These are phyloP conservation scores for Empis livida DNA, from an alignment of 2,888 invertebrate species.

Conservation along the genomic window DNA sequence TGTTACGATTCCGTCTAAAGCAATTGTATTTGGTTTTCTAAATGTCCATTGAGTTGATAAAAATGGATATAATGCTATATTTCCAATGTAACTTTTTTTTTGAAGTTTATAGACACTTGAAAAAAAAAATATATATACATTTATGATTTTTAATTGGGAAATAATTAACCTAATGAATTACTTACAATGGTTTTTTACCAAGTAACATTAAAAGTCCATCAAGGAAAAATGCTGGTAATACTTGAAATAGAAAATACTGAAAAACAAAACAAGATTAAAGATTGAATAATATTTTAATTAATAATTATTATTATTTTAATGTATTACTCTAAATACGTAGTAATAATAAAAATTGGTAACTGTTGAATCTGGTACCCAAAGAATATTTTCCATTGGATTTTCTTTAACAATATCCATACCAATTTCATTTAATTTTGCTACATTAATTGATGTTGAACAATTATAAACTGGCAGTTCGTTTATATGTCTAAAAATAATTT, in stretches of 20 bases:
- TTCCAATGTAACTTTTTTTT: not conserved
- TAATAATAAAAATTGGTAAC: constrained; percentile 44
- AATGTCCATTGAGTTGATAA: constrained; percentile 50
- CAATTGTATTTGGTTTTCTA: constrained; percentile 45
- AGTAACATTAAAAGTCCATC: not conserved
- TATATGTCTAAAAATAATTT: constrained; percentile 2
- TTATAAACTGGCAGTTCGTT: constrained; percentile 59
- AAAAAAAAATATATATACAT: too few relatives aligned
- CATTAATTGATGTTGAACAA: constrained; percentile 61
- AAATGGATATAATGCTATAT: not conserved
- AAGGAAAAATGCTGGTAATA: not conserved
- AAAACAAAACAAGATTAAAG: not conserved
- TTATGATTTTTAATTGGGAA: too few relatives aligned
- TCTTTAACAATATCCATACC: constrained; percentile 39
- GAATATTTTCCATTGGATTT: constrained; percentile 53
- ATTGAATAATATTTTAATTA: too few relatives aligned
- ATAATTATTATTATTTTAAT: not conserved
- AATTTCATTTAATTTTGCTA: constrained; percentile 45
- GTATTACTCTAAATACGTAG: constrained; percentile 41
- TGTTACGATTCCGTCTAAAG: constrained; percentile 40
- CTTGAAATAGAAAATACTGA: not conserved
- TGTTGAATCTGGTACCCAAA: constrained; percentile 53
- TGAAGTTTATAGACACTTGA: not conserved
- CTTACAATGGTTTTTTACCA: not conserved
- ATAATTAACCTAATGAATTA: not conserved